Conservation (phyloP, 2,113 vertebrate species). For the Centrocercus urophasianus region DNA sequence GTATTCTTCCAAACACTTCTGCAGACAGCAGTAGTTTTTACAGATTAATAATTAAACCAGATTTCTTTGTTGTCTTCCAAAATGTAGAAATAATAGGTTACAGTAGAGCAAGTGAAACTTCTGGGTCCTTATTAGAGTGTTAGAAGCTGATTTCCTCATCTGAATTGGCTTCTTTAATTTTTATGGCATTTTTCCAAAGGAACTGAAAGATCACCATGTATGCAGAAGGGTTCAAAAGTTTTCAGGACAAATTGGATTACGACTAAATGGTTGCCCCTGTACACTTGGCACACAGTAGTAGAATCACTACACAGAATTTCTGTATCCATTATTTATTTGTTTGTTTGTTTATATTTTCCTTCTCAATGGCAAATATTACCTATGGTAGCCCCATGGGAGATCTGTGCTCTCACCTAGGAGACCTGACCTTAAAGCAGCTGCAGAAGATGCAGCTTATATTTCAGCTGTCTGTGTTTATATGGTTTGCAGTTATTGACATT, state of each 20-base stretch:
- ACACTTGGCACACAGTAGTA: background rate
- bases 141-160: background rate
- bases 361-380: background rate
- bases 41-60: background rate
- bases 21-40: background rate
- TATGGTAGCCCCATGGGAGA: background rate
- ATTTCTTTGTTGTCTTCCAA: background rate
- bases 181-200: conserved; percentile 16
- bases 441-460: background rate
- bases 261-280: conserved; percentile 27
- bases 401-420: background rate
- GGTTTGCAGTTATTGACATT: background rate
- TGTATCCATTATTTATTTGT: background rate
- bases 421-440: background rate
- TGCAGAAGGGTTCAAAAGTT: background rate
- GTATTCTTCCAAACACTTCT: background rate
- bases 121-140: background rate
- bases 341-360: background rate
- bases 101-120: background rate
- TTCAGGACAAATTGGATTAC: background rate
- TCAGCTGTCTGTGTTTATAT: background rate
- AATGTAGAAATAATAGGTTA: background rate
- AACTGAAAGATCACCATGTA: background rate
- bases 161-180: conserved; percentile 16
- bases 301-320: background rate